Conservation (phyloP, 2,113 vertebrate genomes). For the Emydura subglobosa region DNA sequence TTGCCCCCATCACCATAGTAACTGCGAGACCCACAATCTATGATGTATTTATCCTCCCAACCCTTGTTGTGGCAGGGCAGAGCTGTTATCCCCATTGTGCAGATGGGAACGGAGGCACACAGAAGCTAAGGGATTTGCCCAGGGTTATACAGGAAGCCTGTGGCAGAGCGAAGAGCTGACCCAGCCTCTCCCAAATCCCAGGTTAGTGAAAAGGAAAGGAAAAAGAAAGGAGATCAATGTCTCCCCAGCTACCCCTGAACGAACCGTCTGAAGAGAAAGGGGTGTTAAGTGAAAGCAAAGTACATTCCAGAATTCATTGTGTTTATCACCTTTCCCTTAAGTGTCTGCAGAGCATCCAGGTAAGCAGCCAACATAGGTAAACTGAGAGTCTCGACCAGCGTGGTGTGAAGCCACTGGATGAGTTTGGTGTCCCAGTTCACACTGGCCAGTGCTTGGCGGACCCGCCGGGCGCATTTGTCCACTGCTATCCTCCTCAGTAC, state of each 20-base stretch:
- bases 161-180: not conserved
- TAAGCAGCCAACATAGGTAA: constrained; percentile 95
- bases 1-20: not conserved
- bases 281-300: rapidly evolving
- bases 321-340: constrained; percentile 92
- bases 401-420: constrained; percentile 96
- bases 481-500: constrained; percentile 93
- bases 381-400: constrained; percentile 93
- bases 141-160: not conserved
- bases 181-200: not conserved
- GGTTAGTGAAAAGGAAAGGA: not conserved
- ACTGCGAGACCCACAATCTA: not conserved
- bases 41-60: not conserved
- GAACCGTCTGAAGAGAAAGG: rapidly evolving
- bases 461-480: constrained; percentile 95
- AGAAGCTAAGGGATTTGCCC: not conserved
- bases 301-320: not conserved
- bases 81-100: not conserved
- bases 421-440: constrained; percentile 96
- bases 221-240: rapidly evolving
- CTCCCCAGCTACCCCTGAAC: rapidly evolving
- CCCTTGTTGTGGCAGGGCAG: not conserved
- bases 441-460: constrained; percentile 93
- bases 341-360: constrained; percentile 95
- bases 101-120: not conserved